Evolutionary conservation across 2,113 vertebrate species (phyloP), one percentile per base, ranked within the genome.

Genomic region (Cynocephalus volans): DNA sequence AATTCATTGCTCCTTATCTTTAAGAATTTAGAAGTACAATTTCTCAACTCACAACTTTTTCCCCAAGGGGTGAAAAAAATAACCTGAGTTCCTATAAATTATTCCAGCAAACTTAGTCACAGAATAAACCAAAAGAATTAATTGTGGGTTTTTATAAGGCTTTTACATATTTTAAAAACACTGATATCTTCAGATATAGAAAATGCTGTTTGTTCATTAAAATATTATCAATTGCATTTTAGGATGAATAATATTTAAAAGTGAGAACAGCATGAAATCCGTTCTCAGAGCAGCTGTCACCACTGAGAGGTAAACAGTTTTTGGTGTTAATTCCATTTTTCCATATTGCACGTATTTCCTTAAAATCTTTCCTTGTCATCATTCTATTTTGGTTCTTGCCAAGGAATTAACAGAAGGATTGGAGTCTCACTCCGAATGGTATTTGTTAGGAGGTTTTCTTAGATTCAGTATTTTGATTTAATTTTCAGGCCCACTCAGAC

Each of bases 131-230:
- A 65, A 87, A 56, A 65, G 8, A 86, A 92, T 72, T 52, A 62
- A 41, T 31, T 0, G 83, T 93, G 6, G 69, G 19, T 50, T 85
- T 95, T 90, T n/a, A 86, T 41, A 8, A 87, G 23, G 19, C 31
- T 80, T 84, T 80, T 73, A n/a, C 21, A 26, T 81, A 64, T 81
- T 94, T 96, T 50, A 5, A 79, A 93, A 93, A 69, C 48, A 88
- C 3, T 56, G 18, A 28, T 36, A n/a, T 80, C 31, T n/a, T 36
- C 45, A 41, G 19, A 56, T 75, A 70, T 15, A 52, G 7, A 15
- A 81, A 58, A 85, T 64, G 4, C 21, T 81, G 12, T 36, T 83
- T 77, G 50, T 28, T 84, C 9, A 56, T 67, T 79, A 86, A 91
- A 88, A 79, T 67, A n/a, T 23, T 73, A 64, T 28, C 14, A 21